Conservation (phyloP, 2,113 vertebrate genomes). For the Xenopus borealis region DNA sequence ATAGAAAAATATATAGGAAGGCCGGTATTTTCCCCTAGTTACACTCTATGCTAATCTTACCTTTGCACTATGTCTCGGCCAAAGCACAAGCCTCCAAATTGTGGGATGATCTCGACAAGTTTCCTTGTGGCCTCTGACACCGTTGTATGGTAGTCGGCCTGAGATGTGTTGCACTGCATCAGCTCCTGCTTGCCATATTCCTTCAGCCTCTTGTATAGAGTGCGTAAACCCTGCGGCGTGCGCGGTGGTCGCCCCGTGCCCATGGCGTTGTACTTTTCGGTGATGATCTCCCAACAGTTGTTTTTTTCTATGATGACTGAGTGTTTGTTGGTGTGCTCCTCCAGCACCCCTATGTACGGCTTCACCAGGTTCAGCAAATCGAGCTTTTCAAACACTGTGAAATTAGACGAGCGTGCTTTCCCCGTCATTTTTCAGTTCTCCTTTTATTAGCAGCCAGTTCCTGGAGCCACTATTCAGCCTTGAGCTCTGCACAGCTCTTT, state of each 20-base stretch:
- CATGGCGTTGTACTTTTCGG: conserved; percentile 92
- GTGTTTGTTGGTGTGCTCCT: conserved; percentile 98
- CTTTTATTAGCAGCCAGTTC: conserved; percentile 81
- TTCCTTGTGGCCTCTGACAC: conserved; percentile 97
- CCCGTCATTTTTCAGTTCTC: conserved; percentile 88
- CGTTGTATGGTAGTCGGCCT: conserved; percentile 88
- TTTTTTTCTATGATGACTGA: conserved; percentile 99
- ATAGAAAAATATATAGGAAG: too few relatives aligned
- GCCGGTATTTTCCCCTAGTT: neutral
- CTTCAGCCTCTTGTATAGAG: conserved; percentile 97
- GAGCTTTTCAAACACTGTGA: conserved; percentile 97
- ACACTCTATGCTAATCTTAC: conserved; percentile 64
- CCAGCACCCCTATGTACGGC: conserved; percentile 93
- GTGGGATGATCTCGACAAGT: conserved; percentile 98
- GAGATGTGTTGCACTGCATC: conserved; percentile 89
- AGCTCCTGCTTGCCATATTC: conserved; percentile 98
- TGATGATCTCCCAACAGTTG: conserved; percentile 98
- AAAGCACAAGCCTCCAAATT: conserved; percentile 90
- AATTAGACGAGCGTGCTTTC: conserved; percentile 98
- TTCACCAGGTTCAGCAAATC: conserved; percentile 97
- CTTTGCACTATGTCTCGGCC: conserved; percentile 83
- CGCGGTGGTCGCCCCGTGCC: conserved; percentile 92
- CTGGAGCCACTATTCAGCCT: conserved; percentile 75
- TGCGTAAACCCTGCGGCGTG: conserved; percentile 94
- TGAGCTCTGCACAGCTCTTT: conserved; percentile 76